A percentile compares a stretch with the other conserved stretches of the same genome.
These are phyloP conservation scores for Cryptus viduatorius DNA, from an alignment of 2,888 invertebrate species.

Conservation along the genomic window DNA sequence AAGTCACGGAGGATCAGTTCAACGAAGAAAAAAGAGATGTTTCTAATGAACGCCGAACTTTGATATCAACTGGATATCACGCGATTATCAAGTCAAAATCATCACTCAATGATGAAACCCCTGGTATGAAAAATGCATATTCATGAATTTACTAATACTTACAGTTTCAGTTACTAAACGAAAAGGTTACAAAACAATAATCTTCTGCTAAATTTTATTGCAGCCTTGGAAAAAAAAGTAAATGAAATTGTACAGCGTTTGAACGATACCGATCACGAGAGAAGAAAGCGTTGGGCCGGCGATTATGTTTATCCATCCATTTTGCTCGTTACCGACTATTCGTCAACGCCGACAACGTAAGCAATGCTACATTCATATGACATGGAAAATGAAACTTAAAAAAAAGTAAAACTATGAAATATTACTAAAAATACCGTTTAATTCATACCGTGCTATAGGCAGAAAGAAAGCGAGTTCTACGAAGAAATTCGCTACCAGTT, in stretches of 20 bases:
- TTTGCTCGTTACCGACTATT: slow-evolving; percentile 2
- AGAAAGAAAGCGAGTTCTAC: slow-evolving; percentile 21
- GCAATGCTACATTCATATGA: background rate
- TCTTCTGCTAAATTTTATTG: background rate
- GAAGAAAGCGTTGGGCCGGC: slow-evolving; percentile 9
- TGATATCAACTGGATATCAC: slow-evolving; percentile 7
- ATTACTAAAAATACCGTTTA: too few species aligned
- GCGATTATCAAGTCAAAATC: slow-evolving; percentile 9
- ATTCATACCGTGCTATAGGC: background rate
- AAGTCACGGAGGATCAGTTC: background rate
- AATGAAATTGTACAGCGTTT: background rate
- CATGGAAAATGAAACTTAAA: too few species aligned
- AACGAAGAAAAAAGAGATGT: background rate
- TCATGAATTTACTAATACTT: too few species aligned
- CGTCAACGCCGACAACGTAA: slow-evolving; percentile 11
- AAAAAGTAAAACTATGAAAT: too few species aligned
- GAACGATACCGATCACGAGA: background rate
- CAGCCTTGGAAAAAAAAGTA: background rate
- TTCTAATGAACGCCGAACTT: background rate
- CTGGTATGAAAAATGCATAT: background rate
- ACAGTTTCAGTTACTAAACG: background rate
- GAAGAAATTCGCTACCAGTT: slow-evolving; percentile 38
- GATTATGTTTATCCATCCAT: slow-evolving; percentile 16
- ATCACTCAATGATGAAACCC: background rate
- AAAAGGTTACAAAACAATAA: background rate